These are phyloP conservation scores for Reticulitermes speratus DNA, from an alignment of 1,140 invertebrate species.

Conservation along the genomic window DNA sequence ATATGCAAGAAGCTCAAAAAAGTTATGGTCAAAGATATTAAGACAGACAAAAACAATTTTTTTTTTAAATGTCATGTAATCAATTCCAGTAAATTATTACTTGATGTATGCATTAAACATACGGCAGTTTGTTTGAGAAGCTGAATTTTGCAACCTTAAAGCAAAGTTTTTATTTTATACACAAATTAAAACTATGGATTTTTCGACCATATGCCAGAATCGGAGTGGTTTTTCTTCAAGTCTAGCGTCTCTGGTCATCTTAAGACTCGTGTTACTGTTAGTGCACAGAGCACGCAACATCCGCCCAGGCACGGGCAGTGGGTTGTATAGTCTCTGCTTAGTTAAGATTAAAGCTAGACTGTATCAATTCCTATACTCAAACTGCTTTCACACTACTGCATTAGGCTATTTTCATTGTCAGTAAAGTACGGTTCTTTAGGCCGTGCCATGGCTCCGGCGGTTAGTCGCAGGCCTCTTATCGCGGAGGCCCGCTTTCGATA, in stretches of 20 bases:
- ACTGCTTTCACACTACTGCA: not conserved
- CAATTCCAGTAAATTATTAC: not conserved
- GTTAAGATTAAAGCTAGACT: not conserved
- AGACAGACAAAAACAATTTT: not conserved
- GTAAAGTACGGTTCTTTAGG: not conserved
- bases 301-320: not conserved
- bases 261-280: not conserved
- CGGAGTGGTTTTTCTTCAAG: not conserved
- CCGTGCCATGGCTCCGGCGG: not conserved
- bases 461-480: not conserved
- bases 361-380: not conserved
- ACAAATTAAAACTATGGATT: not conserved
- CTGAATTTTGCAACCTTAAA: not conserved
- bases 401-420: not conserved
- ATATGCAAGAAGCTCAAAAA: conserved; percentile 14
- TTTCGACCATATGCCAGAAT: not conserved
- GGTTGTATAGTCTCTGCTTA: not conserved
- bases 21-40: not conserved
- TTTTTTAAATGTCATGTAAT: not conserved
- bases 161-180: not conserved
- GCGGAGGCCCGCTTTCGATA: no score
- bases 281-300: not conserved
- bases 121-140: not conserved
- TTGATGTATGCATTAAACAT: not conserved
- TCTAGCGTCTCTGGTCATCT: not conserved